A percentile compares a stretch with the other conserved stretches of the same genome.
Conservation (phyloP, 1,140 invertebrate genomes). For the Caenorhabditis remanei region DNA sequence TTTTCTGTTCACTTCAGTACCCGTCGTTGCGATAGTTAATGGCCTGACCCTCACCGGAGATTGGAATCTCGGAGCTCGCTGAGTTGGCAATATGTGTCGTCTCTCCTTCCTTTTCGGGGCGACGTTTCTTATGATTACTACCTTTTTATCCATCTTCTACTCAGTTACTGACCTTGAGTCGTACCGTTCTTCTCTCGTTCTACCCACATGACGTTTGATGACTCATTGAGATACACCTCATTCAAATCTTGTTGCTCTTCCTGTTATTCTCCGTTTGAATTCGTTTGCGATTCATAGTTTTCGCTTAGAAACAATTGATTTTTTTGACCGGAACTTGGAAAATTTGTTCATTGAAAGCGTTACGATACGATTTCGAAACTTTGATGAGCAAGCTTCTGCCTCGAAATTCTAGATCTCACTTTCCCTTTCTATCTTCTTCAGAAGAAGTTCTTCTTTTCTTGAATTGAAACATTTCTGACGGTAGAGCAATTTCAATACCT, state of each 20-base stretch:
- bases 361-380: too few relatives aligned
- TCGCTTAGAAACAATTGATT: background rate
- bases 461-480: background rate
- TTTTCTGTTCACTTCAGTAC: background rate
- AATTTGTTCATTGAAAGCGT: too few relatives aligned
- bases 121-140: constrained; percentile 1
- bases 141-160: background rate
- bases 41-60: constrained; percentile 36
- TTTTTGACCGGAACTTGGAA: too few relatives aligned
- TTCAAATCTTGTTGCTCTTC: constrained; percentile 14
- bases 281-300: too few relatives aligned
- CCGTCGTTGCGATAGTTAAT: background rate
- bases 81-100: background rate
- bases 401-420: too few relatives aligned
- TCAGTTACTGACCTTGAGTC: background rate
- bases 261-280: background rate
- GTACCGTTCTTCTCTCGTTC: background rate
- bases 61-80: constrained; percentile 32
- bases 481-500: background rate
- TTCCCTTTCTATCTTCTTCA: too few relatives aligned
- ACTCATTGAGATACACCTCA: background rate
- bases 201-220: background rate
- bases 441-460: too few relatives aligned
- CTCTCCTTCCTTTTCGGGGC: background rate
- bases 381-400: too few relatives aligned